Evolutionary conservation across 2,797 vertebrate species (phyloP).

Genomic region (Sebastes minor): DNA sequence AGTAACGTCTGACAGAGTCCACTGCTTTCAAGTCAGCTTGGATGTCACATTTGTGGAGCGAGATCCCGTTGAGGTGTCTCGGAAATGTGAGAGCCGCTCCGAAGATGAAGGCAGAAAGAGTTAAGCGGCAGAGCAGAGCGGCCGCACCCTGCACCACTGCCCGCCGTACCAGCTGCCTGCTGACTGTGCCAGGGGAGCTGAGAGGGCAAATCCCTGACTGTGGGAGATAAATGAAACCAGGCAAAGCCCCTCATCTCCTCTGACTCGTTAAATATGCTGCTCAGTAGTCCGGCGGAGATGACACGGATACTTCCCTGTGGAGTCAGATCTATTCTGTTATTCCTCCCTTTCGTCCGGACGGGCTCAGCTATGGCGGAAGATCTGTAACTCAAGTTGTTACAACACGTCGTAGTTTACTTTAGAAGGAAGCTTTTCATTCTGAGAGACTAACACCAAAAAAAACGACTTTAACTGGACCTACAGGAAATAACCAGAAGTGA

Average conservation of each 20-base stretch:
- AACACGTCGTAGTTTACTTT: not conserved
- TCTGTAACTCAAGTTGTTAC: slow-evolving; percentile 14
- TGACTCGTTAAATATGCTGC: slow-evolving; percentile 34
- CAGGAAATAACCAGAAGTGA: not conserved
- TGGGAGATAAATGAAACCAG: slow-evolving; percentile 27
- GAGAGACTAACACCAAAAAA: not conserved
- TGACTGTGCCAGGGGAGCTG: slow-evolving; percentile 3
- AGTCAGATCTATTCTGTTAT: slow-evolving; percentile 12
- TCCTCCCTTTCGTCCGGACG: slow-evolving; percentile 13
- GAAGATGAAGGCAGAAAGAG: slow-evolving; percentile 50
- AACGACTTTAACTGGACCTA: not conserved
- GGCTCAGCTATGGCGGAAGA: slow-evolving; percentile 7
- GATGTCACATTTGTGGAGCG: slow-evolving; percentile 9
- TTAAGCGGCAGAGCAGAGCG: slow-evolving; percentile 15
- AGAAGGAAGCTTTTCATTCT: not conserved
- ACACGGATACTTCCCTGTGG: slow-evolving; percentile 35
- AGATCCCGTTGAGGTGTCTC: slow-evolving; percentile 13
- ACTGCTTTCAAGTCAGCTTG: not conserved
- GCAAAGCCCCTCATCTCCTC: slow-evolving; percentile 24
- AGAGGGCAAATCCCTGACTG: slow-evolving; percentile 11
- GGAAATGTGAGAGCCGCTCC: slow-evolving; percentile 39
- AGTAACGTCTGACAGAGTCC: not conserved
- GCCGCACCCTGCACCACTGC: slow-evolving; percentile 33
- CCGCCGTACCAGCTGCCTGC: slow-evolving; percentile 50
- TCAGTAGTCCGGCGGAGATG: slow-evolving; percentile 31